Percentiles rank a stretch among this genome's conserved stretches.
Conservation (phyloP, 2,113 vertebrate species). For the Genyomyrus donnyi region DNA sequence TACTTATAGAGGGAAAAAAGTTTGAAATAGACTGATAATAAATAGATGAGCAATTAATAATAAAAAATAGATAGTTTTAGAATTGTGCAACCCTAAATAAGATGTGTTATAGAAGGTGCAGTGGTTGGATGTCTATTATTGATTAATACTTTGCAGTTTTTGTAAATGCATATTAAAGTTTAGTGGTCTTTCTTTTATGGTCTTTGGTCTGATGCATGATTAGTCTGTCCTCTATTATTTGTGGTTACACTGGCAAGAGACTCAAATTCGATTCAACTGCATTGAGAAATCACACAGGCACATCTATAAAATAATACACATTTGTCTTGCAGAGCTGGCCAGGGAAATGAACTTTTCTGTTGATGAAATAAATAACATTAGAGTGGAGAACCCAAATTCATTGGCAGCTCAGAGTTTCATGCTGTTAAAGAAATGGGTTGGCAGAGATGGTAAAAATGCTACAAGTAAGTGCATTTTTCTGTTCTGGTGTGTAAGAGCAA, state of each 20-base stretch:
- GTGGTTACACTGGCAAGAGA: slow-evolving; percentile 18
- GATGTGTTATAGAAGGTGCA: not conserved
- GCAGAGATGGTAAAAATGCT: slow-evolving; percentile 94
- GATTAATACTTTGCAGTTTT: not conserved
- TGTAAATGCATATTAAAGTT: not conserved
- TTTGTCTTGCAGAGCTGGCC: slow-evolving; percentile 83
- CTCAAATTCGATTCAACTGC: slow-evolving; percentile 22
- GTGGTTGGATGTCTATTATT: not conserved
- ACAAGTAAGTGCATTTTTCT: slow-evolving; percentile 79
- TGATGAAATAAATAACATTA: slow-evolving; percentile 96
- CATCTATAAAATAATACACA: slow-evolving; percentile 28
- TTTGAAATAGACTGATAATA: not conserved
- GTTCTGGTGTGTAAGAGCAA: not conserved
- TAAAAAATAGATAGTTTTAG: not conserved
- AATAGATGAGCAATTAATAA: not conserved
- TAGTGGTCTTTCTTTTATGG: not conserved
- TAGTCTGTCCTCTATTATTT: not conserved
- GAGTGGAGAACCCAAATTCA: slow-evolving; percentile 96
- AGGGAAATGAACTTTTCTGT: slow-evolving; percentile 97
- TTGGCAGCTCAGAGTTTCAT: slow-evolving; percentile 97
- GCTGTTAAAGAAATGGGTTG: slow-evolving; percentile 98
- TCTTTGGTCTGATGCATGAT: not conserved
- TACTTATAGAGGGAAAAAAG: not conserved
- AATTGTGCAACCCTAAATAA: not conserved
- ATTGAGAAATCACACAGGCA: slow-evolving; percentile 23